These are phyloP conservation scores for Odontophorus gujanensis DNA, from an alignment of 2,113 vertebrate species.

Conservation along the genomic window DNA sequence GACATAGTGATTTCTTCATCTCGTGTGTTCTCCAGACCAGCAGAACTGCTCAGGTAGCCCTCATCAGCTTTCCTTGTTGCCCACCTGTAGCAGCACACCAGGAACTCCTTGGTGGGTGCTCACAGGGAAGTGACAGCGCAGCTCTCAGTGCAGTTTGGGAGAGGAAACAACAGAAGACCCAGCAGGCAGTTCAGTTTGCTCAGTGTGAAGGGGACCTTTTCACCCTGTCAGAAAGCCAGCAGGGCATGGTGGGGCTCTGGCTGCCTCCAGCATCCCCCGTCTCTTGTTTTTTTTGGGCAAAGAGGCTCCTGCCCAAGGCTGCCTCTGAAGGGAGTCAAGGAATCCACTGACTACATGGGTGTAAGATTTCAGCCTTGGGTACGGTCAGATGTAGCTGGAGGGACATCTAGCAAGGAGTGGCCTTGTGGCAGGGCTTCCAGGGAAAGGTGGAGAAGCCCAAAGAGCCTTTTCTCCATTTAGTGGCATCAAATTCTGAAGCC, in stretches of 20 bases:
- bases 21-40: neutral
- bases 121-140: neutral
- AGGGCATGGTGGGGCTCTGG: neutral
- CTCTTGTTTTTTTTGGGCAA: neutral
- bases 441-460: neutral
- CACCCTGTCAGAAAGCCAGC: neutral
- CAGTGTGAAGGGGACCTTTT: neutral
- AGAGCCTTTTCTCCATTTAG: neutral
- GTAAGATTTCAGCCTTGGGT: neutral
- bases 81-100: neutral
- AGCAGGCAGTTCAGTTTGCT: neutral
- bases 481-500: neutral
- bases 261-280: neutral
- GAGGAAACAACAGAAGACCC: neutral
- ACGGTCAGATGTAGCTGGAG: rapidly evolving
- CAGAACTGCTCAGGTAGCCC: neutral
- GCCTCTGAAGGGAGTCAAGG: neutral
- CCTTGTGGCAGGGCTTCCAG: neutral
- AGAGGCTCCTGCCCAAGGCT: neutral
- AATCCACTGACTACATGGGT: neutral
- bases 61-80: neutral
- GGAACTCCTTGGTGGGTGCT: neutral
- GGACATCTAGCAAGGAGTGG: neutral
- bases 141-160: neutral
- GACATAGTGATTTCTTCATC: neutral